A percentile compares a stretch with the other conserved stretches of the same genome.
Evolutionary conservation across 1,140 invertebrate species (phyloP).

Genomic region (Sipha flava): DNA sequence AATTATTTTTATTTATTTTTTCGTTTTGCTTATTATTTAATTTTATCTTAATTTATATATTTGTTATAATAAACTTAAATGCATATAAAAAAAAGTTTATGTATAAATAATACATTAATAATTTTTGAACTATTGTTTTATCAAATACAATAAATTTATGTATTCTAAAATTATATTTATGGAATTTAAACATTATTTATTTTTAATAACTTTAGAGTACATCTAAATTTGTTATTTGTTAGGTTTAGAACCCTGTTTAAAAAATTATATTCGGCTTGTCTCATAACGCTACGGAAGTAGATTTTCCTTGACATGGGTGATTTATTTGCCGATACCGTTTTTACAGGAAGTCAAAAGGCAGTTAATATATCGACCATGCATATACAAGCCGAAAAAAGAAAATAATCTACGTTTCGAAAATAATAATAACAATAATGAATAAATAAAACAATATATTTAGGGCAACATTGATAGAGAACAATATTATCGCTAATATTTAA

Average conservation of each 20-base stretch:
- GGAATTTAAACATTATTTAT: neutral
- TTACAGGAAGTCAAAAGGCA: conserved; percentile 1
- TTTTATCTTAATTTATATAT: too few relatives aligned
- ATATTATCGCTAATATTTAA: too few relatives aligned
- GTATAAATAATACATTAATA: too few relatives aligned
- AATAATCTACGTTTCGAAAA: neutral
- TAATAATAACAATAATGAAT: neutral
- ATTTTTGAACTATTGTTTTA: too few relatives aligned
- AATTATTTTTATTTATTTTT: too few relatives aligned
- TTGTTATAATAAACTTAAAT: too few relatives aligned
- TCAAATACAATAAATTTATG: too few relatives aligned
- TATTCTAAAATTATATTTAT: neutral
- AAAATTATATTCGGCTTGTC: neutral
- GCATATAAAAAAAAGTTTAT: too few relatives aligned
- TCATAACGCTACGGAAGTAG: neutral
- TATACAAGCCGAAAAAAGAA: neutral
- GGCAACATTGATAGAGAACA: too few relatives aligned
- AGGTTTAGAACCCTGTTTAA: neutral
- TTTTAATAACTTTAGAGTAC: neutral
- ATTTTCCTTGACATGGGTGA: neutral
- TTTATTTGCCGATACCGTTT: neutral
- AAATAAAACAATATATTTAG: too few relatives aligned
- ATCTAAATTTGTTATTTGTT: neutral
- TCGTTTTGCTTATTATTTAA: too few relatives aligned
- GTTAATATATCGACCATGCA: neutral